Percentiles rank a stretch among this genome's conserved stretches.
These are phyloP conservation scores for Pectinophora gossypiella DNA, from an alignment of 1,140 invertebrate species.

Conservation along the genomic window DNA sequence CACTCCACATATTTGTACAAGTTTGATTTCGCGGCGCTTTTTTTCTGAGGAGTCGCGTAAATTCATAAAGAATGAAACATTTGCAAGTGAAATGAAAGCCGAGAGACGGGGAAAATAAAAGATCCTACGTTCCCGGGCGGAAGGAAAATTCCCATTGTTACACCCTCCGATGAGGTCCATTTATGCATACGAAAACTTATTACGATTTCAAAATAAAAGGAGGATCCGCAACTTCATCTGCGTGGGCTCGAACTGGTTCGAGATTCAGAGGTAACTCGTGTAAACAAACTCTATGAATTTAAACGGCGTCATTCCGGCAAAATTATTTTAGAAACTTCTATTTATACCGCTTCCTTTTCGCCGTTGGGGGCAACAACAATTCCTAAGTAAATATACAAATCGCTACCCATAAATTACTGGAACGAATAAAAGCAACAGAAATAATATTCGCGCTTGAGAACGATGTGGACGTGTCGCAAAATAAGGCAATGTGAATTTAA, in stretches of 20 bases:
- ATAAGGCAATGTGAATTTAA: too few relatives aligned
- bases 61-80: slow-evolving; percentile 52
- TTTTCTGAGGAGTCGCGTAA: slow-evolving; percentile 35
- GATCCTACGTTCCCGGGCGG: slow-evolving; percentile 22
- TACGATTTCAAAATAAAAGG: slow-evolving; percentile 12
- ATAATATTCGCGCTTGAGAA: too few relatives aligned
- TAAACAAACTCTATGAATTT: too few relatives aligned
- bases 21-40: slow-evolving; percentile 41
- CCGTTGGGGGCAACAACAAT: too few relatives aligned
- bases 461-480: too few relatives aligned
- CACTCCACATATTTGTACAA: slow-evolving; percentile 49
- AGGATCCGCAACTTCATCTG: not conserved
- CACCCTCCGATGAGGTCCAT: slow-evolving; percentile 49
- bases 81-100: slow-evolving; percentile 56
- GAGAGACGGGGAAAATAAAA: slow-evolving; percentile 45
- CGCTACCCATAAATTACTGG: too few relatives aligned
- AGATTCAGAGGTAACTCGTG: too few relatives aligned
- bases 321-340: too few relatives aligned
- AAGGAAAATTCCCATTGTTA: slow-evolving; percentile 45
- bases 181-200: slow-evolving; percentile 61
- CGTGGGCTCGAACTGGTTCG: not conserved
- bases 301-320: too few relatives aligned
- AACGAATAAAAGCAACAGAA: too few relatives aligned
- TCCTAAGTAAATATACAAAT: too few relatives aligned
- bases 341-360: too few relatives aligned